phyloP scores from a whole-genome alignment of 2,888 invertebrate genomes.

The Drosophila leonis region DNA sequence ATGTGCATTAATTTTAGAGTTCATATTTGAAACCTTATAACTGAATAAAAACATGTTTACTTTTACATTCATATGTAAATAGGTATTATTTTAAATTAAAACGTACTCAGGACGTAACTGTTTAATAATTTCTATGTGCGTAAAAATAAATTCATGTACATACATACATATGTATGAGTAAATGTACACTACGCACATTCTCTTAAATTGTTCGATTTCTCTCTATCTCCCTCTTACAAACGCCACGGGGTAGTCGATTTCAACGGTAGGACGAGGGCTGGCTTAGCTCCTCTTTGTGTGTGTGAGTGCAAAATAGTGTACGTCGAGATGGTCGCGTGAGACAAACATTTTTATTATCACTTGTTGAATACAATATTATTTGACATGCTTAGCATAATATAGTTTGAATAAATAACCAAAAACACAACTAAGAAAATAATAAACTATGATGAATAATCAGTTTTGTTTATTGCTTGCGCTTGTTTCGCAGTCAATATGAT shows the following conservation, averaged over 20 bases:
- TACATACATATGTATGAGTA: too few relatives aligned
- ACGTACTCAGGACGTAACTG: background rate
- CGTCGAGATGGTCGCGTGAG: conserved; percentile 32
- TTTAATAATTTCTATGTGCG: background rate
- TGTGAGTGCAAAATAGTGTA: conserved; percentile 1
- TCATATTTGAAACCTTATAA: background rate
- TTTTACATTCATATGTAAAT: background rate
- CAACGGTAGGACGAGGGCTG: conserved; percentile 16
- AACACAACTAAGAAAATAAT: background rate
- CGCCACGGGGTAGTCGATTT: conserved; percentile 13
- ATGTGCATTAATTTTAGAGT: background rate
- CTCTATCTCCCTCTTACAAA: conserved; percentile 2
- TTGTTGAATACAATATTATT: conserved; percentile 37
- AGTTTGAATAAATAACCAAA: background rate
- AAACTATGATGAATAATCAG: background rate
- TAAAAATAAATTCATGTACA: background rate
- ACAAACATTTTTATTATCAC: conserved; percentile 9
- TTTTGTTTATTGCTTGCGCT: background rate
- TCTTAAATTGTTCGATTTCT: conserved; percentile 8
- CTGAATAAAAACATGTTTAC: background rate
- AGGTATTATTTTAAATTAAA: background rate
- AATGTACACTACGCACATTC: conserved; percentile 1
- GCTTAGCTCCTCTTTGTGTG: conserved; percentile 19
- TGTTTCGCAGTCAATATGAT: background rate
- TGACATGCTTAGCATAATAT: background rate